A percentile compares a stretch with the other conserved stretches of the same genome.
Evolutionary conservation across 2,888 invertebrate species (phyloP).

Genomic region (Rutpela maculata): DNA sequence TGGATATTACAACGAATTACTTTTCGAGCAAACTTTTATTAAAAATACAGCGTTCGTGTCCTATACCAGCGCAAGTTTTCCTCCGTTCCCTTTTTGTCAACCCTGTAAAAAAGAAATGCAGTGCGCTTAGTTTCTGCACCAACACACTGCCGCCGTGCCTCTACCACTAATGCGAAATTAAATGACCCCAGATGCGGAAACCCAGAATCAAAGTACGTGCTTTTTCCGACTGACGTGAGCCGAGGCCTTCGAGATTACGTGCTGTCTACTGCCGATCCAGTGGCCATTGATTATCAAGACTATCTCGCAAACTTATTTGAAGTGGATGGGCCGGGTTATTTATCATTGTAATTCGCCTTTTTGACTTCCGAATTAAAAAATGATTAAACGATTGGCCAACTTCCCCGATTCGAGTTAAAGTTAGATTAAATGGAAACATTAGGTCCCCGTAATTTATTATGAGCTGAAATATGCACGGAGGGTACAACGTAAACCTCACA

Average conservation of each 20-base stretch:
- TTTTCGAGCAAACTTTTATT: not conserved
- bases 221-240: constrained; percentile 48
- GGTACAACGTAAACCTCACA: not conserved
- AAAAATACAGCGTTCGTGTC: not conserved
- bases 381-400: constrained; percentile 41
- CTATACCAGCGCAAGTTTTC: not conserved
- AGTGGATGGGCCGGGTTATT: constrained; percentile 33
- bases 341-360: constrained; percentile 41
- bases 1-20: not conserved
- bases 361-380: constrained; percentile 42
- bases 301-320: constrained; percentile 32
- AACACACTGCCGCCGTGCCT: constrained; percentile 14
- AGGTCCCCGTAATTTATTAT: constrained; percentile 9
- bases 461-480: constrained; percentile 1
- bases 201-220: constrained; percentile 51
- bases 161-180: constrained; percentile 59
- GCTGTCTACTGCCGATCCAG: constrained; percentile 51
- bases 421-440: constrained; percentile 24
- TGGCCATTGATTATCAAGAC: constrained; percentile 52
- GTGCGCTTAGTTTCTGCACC: constrained; percentile 26
- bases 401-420: constrained; percentile 13
- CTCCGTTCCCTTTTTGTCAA: not conserved
- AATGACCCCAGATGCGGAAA: constrained; percentile 59
- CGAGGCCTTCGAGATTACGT: constrained; percentile 50
- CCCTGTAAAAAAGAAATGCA: constrained; percentile 27